A percentile compares a stretch with the other conserved stretches of the same genome.
Evolutionary conservation across 2,113 vertebrate genomes (phyloP).

Genomic region (Daphoenositta chrysoptera): DNA sequence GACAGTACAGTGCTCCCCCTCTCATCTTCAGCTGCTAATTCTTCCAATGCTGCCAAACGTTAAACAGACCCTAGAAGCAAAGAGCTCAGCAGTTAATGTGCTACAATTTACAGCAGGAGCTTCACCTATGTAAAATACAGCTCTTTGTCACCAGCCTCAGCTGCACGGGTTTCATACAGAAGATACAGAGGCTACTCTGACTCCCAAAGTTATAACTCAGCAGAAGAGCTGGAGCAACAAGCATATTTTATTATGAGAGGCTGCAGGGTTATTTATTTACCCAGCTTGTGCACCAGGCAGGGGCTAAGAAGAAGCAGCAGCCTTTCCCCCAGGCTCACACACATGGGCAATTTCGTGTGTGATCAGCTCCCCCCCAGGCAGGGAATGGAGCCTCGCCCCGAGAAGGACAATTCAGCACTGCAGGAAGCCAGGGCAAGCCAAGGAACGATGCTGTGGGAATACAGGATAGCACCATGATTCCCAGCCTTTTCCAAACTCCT

Average conservation of each 20-base stretch:
- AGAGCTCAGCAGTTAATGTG: slow-evolving; percentile 22
- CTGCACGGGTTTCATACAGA: not conserved
- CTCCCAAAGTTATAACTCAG: not conserved
- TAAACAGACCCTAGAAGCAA: slow-evolving; percentile 15
- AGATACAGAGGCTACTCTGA: not conserved
- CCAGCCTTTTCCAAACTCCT: not conserved
- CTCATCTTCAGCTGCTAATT: not conserved
- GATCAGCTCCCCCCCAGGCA: not conserved
- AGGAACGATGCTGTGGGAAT: not conserved
- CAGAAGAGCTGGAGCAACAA: not conserved
- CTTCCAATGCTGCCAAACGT: not conserved
- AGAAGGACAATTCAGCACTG: not conserved
- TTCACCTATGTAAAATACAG: slow-evolving; percentile 9
- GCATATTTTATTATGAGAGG: slow-evolving; percentile 5
- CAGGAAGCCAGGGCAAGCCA: not conserved
- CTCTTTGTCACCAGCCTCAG: not conserved
- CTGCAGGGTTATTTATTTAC: slow-evolving; percentile 11
- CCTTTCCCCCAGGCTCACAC: not conserved
- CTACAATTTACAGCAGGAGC: not conserved
- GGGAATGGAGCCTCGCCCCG: not conserved
- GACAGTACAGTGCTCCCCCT: not conserved
- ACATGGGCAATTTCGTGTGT: not conserved
- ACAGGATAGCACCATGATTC: not conserved
- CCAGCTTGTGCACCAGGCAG: not conserved
- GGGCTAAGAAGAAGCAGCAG: not conserved